A percentile compares a stretch with the other conserved stretches of the same genome.
phyloP scores from a whole-genome alignment of 2,888 invertebrate genomes.

The Melanotus villosus region DNA sequence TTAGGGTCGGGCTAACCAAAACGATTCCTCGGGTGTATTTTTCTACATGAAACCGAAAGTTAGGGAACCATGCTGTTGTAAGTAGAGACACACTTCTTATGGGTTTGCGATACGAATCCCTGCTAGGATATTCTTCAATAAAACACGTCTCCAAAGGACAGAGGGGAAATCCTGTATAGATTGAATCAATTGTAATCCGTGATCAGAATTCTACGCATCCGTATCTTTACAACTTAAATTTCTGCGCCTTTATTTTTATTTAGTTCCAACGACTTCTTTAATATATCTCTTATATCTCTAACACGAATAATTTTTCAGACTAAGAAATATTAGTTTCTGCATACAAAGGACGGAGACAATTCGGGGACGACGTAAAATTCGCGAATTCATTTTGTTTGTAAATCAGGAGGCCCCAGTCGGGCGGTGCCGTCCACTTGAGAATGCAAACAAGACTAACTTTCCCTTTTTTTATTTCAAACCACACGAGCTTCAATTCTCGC shows the following conservation, averaged over 20 bases:
- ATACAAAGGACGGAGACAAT: neutral
- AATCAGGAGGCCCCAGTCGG: slow-evolving; percentile 54
- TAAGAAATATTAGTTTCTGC: slow-evolving; percentile 9
- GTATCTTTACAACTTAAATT: slow-evolving; percentile 21
- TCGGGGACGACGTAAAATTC: neutral
- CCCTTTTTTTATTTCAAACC: slow-evolving; percentile 56
- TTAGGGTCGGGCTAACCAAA: neutral
- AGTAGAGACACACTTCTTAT: slow-evolving; percentile 25
- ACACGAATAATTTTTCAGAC: slow-evolving; percentile 10
- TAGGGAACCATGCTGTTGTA: neutral
- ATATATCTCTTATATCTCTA: slow-evolving; percentile 9
- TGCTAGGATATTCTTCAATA: slow-evolving; percentile 40
- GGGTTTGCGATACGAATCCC: slow-evolving; percentile 23
- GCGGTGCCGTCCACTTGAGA: slow-evolving; percentile 50
- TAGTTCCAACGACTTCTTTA: slow-evolving; percentile 10
- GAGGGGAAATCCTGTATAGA: slow-evolving; percentile 45
- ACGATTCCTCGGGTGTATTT: slow-evolving; percentile 5
- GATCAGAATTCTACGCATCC: slow-evolving; percentile 42
- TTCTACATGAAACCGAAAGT: neutral
- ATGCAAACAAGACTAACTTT: slow-evolving; percentile 49
- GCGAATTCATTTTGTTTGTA: slow-evolving; percentile 57
- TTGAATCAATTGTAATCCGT: slow-evolving; percentile 49
- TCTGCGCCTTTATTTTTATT: slow-evolving; percentile 12
- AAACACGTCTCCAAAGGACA: slow-evolving; percentile 45
- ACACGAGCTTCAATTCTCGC: slow-evolving; percentile 56